Conservation (phyloP, 2,113 vertebrate genomes). For the Scolopax mira region DNA sequence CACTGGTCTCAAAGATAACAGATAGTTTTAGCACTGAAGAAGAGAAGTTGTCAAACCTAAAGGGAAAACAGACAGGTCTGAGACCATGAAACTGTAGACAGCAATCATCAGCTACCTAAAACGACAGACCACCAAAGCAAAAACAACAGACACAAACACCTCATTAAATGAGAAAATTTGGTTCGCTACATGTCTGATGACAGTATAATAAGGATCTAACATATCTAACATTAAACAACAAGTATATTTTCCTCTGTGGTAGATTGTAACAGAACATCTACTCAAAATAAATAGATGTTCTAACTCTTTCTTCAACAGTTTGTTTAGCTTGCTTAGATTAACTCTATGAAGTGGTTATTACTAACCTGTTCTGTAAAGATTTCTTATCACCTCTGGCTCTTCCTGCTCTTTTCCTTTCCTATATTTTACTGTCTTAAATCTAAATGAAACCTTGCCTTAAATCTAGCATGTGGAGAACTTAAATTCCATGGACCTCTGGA, state of each 20-base stretch:
- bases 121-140: neutral
- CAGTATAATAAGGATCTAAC: neutral
- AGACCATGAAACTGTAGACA: neutral
- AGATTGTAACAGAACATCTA: neutral
- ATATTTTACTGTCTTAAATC: neutral
- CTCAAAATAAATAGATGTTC: neutral
- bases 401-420: neutral
- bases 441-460: neutral
- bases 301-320: neutral
- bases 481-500: neutral
- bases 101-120: neutral
- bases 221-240: neutral
- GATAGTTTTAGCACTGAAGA: neutral
- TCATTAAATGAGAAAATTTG: neutral
- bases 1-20: neutral
- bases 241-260: neutral
- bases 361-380: neutral
- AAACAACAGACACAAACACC: neutral
- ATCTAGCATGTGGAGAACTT: neutral
- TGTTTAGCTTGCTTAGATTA: neutral
- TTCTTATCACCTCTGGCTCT: neutral
- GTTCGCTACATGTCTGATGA: neutral
- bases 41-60: neutral
- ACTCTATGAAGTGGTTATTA: neutral
- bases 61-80: neutral